phyloP scores from a whole-genome alignment of 2,888 invertebrate species.

The Eupeodes latifasciatus region DNA sequence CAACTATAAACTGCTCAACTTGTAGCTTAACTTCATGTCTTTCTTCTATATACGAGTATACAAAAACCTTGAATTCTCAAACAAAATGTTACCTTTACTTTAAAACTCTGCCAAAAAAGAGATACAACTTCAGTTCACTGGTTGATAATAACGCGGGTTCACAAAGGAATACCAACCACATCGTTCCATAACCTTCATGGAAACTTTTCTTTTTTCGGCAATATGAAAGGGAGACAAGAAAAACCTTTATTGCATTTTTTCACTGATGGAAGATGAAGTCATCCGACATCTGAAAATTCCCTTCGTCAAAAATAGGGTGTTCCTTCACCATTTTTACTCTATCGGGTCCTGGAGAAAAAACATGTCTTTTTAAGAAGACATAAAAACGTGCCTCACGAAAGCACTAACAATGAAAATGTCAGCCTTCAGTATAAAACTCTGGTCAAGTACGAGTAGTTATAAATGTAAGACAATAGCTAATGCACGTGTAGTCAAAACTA shows the following conservation, averaged over 20 bases:
- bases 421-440: not conserved
- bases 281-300: not conserved
- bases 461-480: not conserved
- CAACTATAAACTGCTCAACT: not conserved
- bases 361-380: conserved; percentile 12
- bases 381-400: conserved; percentile 24
- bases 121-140: not conserved
- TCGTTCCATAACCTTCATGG: conserved; percentile 2
- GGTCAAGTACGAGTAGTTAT: not conserved
- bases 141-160: not conserved
- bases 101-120: not conserved
- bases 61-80: not conserved
- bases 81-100: not conserved
- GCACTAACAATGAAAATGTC: conserved; percentile 32
- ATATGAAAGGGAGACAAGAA: not conserved
- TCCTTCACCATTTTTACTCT: not conserved
- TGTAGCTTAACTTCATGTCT: not conserved
- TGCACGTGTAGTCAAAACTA: conserved; percentile 17
- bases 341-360: not conserved
- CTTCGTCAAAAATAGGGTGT: not conserved
- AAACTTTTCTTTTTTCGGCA: not conserved
- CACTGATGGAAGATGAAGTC: not conserved
- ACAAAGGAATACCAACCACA: not conserved
- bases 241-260: conserved; percentile 20
- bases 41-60: not conserved